Evolutionary conservation across 2,888 invertebrate species (phyloP), one percentile per base, ranked within the genome.

Genomic region (Eupeodes luniger): DNA sequence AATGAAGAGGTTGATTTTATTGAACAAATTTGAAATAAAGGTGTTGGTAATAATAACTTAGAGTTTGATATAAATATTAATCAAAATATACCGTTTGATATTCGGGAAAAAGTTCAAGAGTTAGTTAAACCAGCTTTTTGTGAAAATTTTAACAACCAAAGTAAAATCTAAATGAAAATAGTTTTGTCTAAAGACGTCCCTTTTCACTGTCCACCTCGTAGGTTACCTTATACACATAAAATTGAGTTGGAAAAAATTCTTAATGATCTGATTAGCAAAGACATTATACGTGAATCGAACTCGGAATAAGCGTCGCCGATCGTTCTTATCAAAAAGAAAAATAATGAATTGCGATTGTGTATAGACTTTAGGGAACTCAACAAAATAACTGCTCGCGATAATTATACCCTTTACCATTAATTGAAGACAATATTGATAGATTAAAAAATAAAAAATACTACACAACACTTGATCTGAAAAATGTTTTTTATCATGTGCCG

Each of bases 401-500:
- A 36, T 6, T 36, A 36, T 36, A n/a, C n/a, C 36, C 36, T 36
- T 36, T 36, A 36, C 82, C 2, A 36, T 82, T 34, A 14, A 81
- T 82, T 1, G 82, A 87, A 4, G 80, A 87, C n/a, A 66, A 53
- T 27, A 40, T 89, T n/a, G 86, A 86, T n/a, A 40, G 40, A 1
- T 57, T 90, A n/a, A 27, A 62, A 12, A 86, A 82, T 9, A 90
- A 90, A 69, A 62, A 62, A 16, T 89, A 81, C 55, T 91, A 89
- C 51, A 70, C 86, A 9, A 16, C 80, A n/a, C 70, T 90, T 5
- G 90, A 91, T 72, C 36, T 90, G 14, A 70, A 44, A 51, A 90
- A 89, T 69, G 90, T 90, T 4, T 91, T 90, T 66, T 79, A 90
- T 74, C 90, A 90, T 7, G 79, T 75, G 9, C 61, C 74, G 4